A percentile compares a stretch with the other conserved stretches of the same genome.
Conservation (phyloP, 2,113 vertebrate species). For the Marmota monax region DNA sequence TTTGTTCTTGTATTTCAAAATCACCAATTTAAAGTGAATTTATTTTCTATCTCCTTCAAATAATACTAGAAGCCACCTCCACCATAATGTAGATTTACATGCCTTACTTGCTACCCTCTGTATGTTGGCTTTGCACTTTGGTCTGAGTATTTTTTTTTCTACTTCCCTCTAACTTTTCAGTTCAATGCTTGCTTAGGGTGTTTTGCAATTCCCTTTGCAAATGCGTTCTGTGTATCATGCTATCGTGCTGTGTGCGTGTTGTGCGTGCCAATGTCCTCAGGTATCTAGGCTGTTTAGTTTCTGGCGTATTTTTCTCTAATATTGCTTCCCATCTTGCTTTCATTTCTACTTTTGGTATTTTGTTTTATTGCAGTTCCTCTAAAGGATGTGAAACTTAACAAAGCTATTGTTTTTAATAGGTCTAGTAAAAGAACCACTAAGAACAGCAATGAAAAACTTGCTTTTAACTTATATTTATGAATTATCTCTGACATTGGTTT, state of each 20-base stretch:
- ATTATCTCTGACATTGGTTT: not conserved
- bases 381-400: conserved; percentile 14
- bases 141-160: not conserved
- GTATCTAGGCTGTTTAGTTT: not conserved
- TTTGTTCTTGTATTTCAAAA: not conserved
- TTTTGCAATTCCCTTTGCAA: conserved; percentile 58
- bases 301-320: conserved; percentile 31
- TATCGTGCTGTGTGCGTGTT: not conserved
- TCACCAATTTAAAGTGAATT: not conserved
- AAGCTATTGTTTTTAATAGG: conserved; percentile 51
- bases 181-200: not conserved
- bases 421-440: not conserved
- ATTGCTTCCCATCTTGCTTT: conserved; percentile 18
- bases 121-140: not conserved
- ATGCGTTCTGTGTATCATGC: not conserved
- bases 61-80: not conserved
- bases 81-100: not conserved
- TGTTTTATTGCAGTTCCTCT: conserved; percentile 59
- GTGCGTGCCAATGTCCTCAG: not conserved
- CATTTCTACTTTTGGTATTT: conserved; percentile 44
- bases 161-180: conserved; percentile 25
- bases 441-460: not conserved
- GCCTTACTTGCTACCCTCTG: not conserved
- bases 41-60: not conserved
- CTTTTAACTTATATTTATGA: conserved; percentile 11